Evolutionary conservation across 1,140 invertebrate genomes (phyloP).

Genomic region (Heliothis subflexa): DNA sequence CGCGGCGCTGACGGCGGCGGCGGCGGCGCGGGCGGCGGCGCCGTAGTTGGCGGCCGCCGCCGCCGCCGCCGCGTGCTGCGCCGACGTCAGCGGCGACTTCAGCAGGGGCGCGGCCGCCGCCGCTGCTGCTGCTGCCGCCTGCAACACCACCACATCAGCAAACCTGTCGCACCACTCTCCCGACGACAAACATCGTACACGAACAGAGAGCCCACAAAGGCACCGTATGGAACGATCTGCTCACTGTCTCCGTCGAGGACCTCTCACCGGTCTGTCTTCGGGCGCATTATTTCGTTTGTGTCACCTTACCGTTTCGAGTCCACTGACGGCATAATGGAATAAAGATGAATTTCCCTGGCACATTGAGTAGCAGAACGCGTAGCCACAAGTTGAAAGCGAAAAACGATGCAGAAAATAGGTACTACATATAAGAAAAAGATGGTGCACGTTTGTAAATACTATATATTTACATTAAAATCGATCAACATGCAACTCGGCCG

Average conservation of each 20-base stretch:
- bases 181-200: not conserved
- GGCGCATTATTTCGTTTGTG: not conserved
- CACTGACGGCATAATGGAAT: slow-evolving; percentile 18
- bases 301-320: not conserved
- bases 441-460: slow-evolving; percentile 48
- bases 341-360: slow-evolving; percentile 10
- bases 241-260: slow-evolving; percentile 1
- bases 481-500: slow-evolving; percentile 70
- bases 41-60: slow-evolving; percentile 88
- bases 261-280: not conserved
- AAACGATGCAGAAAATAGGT: slow-evolving; percentile 60
- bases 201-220: slow-evolving; percentile 81
- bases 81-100: slow-evolving; percentile 88
- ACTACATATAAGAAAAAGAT: slow-evolving; percentile 54
- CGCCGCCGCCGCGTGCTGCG: slow-evolving; percentile 90
- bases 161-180: not conserved
- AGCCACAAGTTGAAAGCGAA: slow-evolving; percentile 56
- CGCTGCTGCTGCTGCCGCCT: slow-evolving; percentile 84
- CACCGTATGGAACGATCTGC: slow-evolving; percentile 39
- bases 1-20: slow-evolving; percentile 93
- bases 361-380: slow-evolving; percentile 28
- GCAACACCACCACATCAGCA: not conserved
- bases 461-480: slow-evolving; percentile 63
- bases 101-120: slow-evolving; percentile 90
- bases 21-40: slow-evolving; percentile 88